A percentile compares a stretch with the other conserved stretches of the same genome.
Evolutionary conservation across 1,140 invertebrate genomes (phyloP).

Genomic region (Drosophila mojavensis): DNA sequence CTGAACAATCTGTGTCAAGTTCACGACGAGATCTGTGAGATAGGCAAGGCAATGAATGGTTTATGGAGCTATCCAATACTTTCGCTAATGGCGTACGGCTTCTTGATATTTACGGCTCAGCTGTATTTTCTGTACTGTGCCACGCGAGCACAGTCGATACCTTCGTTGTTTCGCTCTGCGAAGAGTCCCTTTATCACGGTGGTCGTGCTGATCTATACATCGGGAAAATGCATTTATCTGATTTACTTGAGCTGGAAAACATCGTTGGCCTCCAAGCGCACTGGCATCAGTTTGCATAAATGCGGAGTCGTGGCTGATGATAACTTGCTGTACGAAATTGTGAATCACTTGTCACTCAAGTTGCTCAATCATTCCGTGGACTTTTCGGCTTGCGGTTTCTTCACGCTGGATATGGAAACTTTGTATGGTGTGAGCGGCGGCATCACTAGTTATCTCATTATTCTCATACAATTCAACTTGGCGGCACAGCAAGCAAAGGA

Average conservation of each 20-base stretch:
- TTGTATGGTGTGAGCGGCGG: conserved; percentile 82
- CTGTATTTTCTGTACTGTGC: conserved; percentile 83
- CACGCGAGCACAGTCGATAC: conserved; percentile 70
- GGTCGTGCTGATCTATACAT: conserved; percentile 72
- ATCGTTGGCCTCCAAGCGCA: conserved; percentile 78
- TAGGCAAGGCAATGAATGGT: conserved; percentile 78
- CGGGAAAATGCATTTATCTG: conserved; percentile 80
- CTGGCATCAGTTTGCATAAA: conserved; percentile 81
- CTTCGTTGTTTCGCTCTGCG: conserved; percentile 76
- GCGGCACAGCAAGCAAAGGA: conserved; percentile 82
- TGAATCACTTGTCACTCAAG: conserved; percentile 83
- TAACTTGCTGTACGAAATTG: conserved; percentile 81
- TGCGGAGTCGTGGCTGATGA: conserved; percentile 80
- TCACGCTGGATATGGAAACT: conserved; percentile 83
- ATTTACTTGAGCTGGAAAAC: conserved; percentile 83
- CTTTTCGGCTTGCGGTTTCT: conserved; percentile 83
- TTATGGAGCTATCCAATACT: conserved; percentile 83
- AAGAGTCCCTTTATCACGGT: conserved; percentile 76
- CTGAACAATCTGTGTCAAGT: conserved; percentile 82
- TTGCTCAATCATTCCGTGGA: conserved; percentile 81
- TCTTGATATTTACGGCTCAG: conserved; percentile 82
- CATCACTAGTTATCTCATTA: conserved; percentile 83
- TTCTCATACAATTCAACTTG: conserved; percentile 83
- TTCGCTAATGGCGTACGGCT: conserved; percentile 82
- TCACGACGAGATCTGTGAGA: conserved; percentile 83